Evolutionary conservation across 2,888 invertebrate species (phyloP), one percentile per base, ranked within the genome.

Genomic region (Pristionchus arcanus): DNA sequence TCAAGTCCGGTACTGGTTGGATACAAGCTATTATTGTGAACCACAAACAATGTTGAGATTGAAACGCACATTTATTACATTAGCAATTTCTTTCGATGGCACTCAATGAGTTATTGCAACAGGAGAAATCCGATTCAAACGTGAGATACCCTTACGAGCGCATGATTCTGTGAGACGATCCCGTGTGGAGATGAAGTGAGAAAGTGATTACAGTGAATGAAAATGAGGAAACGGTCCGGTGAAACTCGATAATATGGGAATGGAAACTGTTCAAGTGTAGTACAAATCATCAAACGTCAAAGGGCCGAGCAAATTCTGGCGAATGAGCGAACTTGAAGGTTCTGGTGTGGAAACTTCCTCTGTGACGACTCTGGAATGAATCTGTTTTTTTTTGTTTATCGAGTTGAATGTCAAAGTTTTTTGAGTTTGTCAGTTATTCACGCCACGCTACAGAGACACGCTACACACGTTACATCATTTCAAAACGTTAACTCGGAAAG

Each of bases 221-320:
- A 13, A 31, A 31, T 1, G 1, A 9, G 15, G 13, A 31, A 68
- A 68, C 13, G 15, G 31, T 49, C 42, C 42, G 42, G 63, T 25
- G 0, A 63, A 63, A n/a, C 7, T 11, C 21, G 63, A 11, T 11
- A 63, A 19, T 55, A 1, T 25, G 63, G 11, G 25, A 16, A 55
- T 7, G 25, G n/a, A 74, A 37, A 37, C 49, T n/a, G 25, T 0
- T 85, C 59, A 85, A 59, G 94, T 94, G 89, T 94, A 94, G 90
- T 94, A 92, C 87, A 94, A 91, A 86, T 94, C 94, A 90, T 94
- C 94, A 89, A 94, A 94, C 37, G 92, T 91, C 28, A 94, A 90
- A 42, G 94, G 94, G 25, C 94, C 94, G 19, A 94, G 91, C 42
- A 94, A 91, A 90, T 94, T 94, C 83, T 94, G 93, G 1, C 94